These are phyloP conservation scores for Reticulitermes speratus DNA, from an alignment of 1,140 invertebrate genomes.

Conservation along the genomic window DNA sequence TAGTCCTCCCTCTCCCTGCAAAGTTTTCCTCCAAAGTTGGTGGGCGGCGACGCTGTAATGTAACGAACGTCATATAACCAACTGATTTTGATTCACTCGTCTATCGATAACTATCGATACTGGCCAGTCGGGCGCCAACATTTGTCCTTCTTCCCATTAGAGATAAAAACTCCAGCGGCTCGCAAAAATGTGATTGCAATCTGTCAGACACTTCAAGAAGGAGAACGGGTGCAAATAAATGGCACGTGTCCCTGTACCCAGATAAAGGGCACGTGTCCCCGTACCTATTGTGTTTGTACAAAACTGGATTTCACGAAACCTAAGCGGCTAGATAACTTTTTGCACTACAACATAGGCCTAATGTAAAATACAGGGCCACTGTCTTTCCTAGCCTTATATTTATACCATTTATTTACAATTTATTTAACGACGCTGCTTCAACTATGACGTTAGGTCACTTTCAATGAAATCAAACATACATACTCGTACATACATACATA, in stretches of 20 bases:
- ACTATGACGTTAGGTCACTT: no score
- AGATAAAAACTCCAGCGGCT: neutral
- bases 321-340: no score
- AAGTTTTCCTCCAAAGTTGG: conserved; percentile 16
- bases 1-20: neutral
- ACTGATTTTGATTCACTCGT: conserved; percentile 12
- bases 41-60: conserved; percentile 4
- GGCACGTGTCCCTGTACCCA: no score
- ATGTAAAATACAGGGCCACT: no score
- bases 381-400: no score
- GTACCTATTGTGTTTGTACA: neutral
- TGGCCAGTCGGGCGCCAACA: conserved; percentile 6
- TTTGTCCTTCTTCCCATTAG: conserved; percentile 6
- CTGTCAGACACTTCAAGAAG: neutral
- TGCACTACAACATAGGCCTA: no score
- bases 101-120: conserved; percentile 16
- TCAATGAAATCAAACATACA: no score
- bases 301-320: no score
- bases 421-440: no score
- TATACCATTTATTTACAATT: no score
- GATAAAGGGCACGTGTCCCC: neutral
- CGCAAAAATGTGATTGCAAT: neutral
- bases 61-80: conserved; percentile 15
- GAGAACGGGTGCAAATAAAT: neutral
- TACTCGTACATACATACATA: no score